Conservation (phyloP, 2,797 vertebrate species). For the Catostomus latipinnis region DNA sequence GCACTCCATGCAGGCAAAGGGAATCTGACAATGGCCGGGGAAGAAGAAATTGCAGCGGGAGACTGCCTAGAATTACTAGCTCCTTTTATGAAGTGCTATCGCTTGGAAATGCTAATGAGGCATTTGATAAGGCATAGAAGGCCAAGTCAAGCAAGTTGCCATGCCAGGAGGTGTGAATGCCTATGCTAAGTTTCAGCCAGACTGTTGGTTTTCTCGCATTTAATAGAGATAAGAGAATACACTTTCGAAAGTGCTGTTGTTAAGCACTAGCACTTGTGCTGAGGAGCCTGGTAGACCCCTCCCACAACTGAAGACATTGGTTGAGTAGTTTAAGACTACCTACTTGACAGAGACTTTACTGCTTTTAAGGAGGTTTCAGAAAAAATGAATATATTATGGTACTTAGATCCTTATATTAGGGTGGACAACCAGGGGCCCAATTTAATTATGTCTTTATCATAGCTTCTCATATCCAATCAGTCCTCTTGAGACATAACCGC, state of each 20-base stretch:
- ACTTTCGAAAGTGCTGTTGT: not conserved
- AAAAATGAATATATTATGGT: constrained; percentile 1
- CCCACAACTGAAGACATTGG: not conserved
- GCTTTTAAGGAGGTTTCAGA: constrained; percentile 19
- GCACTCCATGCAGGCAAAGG: constrained; percentile 64
- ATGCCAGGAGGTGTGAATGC: constrained; percentile 23
- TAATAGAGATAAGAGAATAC: not conserved
- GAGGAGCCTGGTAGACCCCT: not conserved
- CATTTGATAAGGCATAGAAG: constrained; percentile 66
- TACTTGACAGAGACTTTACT: not conserved
- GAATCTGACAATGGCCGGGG: constrained; percentile 70
- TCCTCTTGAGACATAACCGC: constrained; percentile 4
- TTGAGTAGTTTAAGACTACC: not conserved
- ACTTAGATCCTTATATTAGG: constrained; percentile 20
- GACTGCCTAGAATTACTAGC: constrained; percentile 65
- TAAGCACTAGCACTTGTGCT: not conserved
- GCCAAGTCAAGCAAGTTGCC: constrained; percentile 70
- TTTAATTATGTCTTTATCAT: constrained; percentile 47
- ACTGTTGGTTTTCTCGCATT: constrained; percentile 5
- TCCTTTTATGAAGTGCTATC: constrained; percentile 66
- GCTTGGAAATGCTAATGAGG: constrained; percentile 73
- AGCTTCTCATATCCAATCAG: constrained; percentile 50
- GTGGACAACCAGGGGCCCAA: constrained; percentile 24
- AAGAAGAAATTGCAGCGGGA: constrained; percentile 67
- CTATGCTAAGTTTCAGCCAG: not conserved